Conservation (phyloP, 2,113 vertebrate genomes). For the Atrichornis clamosus region DNA sequence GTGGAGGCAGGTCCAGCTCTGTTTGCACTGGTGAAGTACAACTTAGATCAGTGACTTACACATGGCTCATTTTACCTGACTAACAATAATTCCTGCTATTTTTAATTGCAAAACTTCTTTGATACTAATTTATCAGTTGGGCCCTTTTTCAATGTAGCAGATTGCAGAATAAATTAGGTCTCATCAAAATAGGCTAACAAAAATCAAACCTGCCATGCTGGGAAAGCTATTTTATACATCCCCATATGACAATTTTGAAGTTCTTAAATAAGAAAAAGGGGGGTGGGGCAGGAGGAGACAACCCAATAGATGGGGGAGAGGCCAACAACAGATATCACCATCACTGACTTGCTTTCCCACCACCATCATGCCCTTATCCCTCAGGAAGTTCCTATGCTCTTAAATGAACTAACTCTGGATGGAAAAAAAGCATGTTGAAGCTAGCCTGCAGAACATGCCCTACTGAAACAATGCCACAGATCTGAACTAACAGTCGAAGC, state of each 20-base stretch:
- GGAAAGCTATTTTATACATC: neutral
- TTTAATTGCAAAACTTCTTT: neutral
- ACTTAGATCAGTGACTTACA: neutral
- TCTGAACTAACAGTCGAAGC: neutral
- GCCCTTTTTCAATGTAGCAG: neutral
- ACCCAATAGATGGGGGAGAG: neutral
- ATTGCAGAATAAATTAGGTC: neutral
- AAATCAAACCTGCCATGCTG: neutral
- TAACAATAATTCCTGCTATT: neutral
- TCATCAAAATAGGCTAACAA: neutral
- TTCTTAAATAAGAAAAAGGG: neutral
- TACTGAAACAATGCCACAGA: neutral
- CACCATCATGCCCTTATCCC: neutral
- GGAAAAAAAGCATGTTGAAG: neutral
- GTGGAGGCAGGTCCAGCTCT: neutral
- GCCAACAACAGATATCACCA: neutral
- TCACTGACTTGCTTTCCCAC: neutral
- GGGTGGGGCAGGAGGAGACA: rapidly evolving
- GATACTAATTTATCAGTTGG: neutral
- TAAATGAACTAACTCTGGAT: neutral
- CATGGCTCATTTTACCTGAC: neutral
- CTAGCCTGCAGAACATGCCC: neutral
- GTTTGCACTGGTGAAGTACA: neutral
- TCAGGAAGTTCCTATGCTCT: neutral
- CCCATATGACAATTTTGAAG: neutral